A percentile compares a stretch with the other conserved stretches of the same genome.
These are phyloP conservation scores for Psittacula derbiana DNA, from an alignment of 2,797 vertebrate genomes.

Conservation along the genomic window DNA sequence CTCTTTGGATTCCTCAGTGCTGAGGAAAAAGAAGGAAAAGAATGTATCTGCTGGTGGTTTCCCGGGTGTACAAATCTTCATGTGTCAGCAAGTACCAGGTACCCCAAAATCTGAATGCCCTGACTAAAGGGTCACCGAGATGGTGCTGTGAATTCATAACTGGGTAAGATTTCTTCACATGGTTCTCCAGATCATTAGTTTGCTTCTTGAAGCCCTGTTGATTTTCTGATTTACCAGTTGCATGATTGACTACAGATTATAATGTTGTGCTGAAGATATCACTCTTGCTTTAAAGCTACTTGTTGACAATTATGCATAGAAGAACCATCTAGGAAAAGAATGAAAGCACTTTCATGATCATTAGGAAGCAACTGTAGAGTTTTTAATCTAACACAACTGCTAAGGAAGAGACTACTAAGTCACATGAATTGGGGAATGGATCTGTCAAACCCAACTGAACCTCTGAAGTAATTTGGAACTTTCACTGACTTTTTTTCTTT, in stretches of 20 bases:
- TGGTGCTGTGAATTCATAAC: not conserved
- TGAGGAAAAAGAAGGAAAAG: not conserved
- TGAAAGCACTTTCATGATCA: conserved; percentile 22
- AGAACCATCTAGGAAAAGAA: conserved; percentile 23
- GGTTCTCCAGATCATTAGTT: not conserved
- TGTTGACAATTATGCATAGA: conserved; percentile 28
- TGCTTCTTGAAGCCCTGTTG: not conserved
- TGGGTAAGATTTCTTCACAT: not conserved
- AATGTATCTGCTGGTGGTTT: not conserved
- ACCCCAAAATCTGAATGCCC: not conserved
- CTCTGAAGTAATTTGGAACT: not conserved
- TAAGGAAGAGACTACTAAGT: not conserved
- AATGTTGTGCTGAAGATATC: conserved; percentile 38
- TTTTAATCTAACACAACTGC: not conserved
- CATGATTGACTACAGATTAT: conserved; percentile 32
- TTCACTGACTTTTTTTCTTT: not conserved
- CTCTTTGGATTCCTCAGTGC: not conserved
- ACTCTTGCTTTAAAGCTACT: conserved; percentile 37
- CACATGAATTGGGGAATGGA: not conserved
- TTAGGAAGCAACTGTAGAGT: not conserved
- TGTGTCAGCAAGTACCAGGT: not conserved
- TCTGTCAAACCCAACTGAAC: not conserved
- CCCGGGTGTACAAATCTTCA: not conserved
- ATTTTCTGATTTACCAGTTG: conserved; percentile 47
- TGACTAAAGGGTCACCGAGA: not conserved